Base-by-base conservation (phyloP, 2,888 invertebrate genomes). In the Plagodis pulveraria region DNA sequence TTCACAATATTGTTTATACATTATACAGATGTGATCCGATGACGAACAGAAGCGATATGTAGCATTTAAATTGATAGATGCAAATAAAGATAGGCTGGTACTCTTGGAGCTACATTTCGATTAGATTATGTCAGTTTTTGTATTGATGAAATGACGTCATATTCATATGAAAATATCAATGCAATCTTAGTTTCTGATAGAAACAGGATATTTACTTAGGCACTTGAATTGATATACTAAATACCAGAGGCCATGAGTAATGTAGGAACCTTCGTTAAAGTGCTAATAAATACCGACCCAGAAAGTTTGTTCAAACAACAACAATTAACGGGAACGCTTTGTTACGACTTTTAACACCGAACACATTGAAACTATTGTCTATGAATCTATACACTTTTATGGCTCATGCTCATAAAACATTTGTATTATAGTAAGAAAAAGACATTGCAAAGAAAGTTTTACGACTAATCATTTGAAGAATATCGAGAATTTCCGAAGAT, bases 321-420 rank as follows among this genome's bases (percentile, higher is more conserved):
- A 81, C 81, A 86, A 87, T 87, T 85, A 87, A 83, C 83, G 70
- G 71, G 70, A 72, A 74, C 65, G 73, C 76, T 83, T 83, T 83
- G 83, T 83, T 77, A 74, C 67, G 64, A 70, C 70, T 72, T 76
- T 73, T 73, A 62, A 62, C 56, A 46, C 65, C 56, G 54, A 60
- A 61, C 65, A 69, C 67, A 69, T 55, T 50, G 65, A 62, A 58
- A 64, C 69, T 65, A 64, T 69, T 69, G 69, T 69, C 56, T 61
- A 62, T 53, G 60, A 64, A 57, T 62, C 51, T 59, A 61, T 58
- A 59, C 46, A 58, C 45, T 63, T 67, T 66, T 67, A 66, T 61
- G 54, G 50, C 57, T 56, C 51, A 51, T 56, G 54, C 51, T 67
- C 57, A 62, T 63, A 63, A 58, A 66, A 66, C 49, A 35, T 56